Evolutionary conservation across 2,888 invertebrate genomes (phyloP).

Genomic region (Lasioglossum figueresi): DNA sequence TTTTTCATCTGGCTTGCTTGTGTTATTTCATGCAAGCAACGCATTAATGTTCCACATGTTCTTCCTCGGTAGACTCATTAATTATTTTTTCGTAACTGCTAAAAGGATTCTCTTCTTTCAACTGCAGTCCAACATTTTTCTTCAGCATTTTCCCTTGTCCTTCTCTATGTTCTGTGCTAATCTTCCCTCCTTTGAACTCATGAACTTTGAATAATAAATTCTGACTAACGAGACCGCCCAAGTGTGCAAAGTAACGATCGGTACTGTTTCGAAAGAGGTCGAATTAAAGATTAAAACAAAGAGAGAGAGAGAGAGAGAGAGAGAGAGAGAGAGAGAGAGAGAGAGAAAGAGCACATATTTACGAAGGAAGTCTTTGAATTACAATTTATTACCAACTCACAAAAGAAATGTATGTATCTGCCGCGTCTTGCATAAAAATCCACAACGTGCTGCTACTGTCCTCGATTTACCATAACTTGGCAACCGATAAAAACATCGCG

Average conservation of each 20-base stretch:
- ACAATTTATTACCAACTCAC: neutral
- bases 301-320: neutral
- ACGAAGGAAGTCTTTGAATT: neutral
- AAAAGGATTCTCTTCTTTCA: neutral
- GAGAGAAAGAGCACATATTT: neutral
- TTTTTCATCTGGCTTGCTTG: neutral
- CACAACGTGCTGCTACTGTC: neutral
- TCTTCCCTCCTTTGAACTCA: neutral
- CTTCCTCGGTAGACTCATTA: neutral
- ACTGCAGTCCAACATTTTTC: neutral
- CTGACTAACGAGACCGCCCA: neutral
- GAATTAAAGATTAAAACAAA: neutral
- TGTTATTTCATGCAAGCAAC: neutral
- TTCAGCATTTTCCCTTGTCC: neutral
- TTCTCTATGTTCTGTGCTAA: neutral
- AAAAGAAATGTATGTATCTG: neutral
- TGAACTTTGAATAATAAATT: neutral
- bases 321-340: neutral
- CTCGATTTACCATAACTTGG: neutral
- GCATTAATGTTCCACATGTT: neutral
- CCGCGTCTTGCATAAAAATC: neutral
- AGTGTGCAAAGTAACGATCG: neutral
- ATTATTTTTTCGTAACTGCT: neutral
- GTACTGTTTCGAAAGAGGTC: neutral
- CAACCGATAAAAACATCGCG: neutral